These are phyloP conservation scores for Heterotilapia buettikoferi DNA, from an alignment of 2,113 vertebrate species.

Conservation along the genomic window DNA sequence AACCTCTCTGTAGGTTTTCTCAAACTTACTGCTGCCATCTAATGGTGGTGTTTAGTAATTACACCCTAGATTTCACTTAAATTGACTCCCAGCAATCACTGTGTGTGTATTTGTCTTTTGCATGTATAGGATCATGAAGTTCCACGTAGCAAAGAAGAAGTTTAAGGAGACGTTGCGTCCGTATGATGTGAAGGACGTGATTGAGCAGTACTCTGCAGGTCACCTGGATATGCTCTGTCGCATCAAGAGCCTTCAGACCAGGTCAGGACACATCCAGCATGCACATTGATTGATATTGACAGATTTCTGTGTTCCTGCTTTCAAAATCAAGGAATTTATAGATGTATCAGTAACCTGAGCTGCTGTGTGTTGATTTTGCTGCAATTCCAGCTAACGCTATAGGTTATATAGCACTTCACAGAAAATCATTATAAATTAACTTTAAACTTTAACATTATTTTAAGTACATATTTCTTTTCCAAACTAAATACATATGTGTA, in stretches of 20 bases:
- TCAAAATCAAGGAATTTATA: background rate
- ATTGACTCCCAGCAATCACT: accelerated
- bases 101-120: background rate
- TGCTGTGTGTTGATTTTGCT: background rate
- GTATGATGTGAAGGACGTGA: constrained; percentile 98
- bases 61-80: background rate
- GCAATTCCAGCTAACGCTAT: background rate
- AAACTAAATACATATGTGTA: background rate
- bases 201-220: constrained; percentile 98
- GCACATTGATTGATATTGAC: background rate
- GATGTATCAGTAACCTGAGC: background rate
- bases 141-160: constrained; percentile 97
- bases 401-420: background rate
- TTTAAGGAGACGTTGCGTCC: constrained; percentile 97
- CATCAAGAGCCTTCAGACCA: constrained; percentile 97
- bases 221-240: constrained; percentile 98
- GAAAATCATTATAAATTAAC: background rate
- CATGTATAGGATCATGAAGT: constrained; percentile 91
- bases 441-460: background rate
- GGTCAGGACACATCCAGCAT: constrained; percentile 69
- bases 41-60: constrained; percentile 3
- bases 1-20: background rate
- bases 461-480: background rate
- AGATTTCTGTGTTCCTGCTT: background rate
- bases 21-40: constrained; percentile 41